phyloP scores from a whole-genome alignment of 2,113 vertebrate genomes.

The Seriola aureovittata region DNA sequence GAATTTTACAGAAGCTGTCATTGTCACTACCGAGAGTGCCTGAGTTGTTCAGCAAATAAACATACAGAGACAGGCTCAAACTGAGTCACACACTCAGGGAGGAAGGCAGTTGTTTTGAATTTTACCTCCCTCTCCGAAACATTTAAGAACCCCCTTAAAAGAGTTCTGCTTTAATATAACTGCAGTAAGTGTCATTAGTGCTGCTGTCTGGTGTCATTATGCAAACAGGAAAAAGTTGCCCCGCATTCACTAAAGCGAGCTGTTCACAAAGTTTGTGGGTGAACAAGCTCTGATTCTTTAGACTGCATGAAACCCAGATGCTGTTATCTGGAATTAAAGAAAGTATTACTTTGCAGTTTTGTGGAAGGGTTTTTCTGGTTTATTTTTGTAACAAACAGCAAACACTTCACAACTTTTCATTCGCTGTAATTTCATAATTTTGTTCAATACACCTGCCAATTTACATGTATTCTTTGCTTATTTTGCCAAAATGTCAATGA shows the following conservation, averaged over 20 bases:
- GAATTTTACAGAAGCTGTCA: background rate
- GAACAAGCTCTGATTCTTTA: background rate
- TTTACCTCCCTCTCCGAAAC: conserved; percentile 33
- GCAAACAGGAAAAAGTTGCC: conserved; percentile 28
- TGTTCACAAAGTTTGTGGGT: conserved; percentile 27
- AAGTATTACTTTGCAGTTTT: background rate
- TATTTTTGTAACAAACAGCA: background rate
- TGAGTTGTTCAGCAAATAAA: conserved; percentile 11
- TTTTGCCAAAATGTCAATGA: background rate
- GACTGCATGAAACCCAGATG: background rate
- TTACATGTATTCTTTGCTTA: background rate
- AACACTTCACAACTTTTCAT: background rate
- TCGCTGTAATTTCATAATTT: background rate
- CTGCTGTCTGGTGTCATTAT: conserved; percentile 67
- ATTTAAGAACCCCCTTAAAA: conserved; percentile 46
- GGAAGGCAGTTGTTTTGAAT: conserved; percentile 15
- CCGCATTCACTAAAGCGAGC: conserved; percentile 4
- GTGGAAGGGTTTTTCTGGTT: background rate
- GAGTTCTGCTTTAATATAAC: conserved; percentile 52
- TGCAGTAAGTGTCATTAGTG: conserved; percentile 54
- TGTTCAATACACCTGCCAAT: background rate
- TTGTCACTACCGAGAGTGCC: background rate
- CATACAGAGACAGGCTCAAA: background rate
- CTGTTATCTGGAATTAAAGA: background rate
- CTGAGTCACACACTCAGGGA: background rate